A percentile compares a stretch with the other conserved stretches of the same genome.
Conservation (phyloP, 1,140 invertebrate genomes). For the Asbolus verrucosus region DNA sequence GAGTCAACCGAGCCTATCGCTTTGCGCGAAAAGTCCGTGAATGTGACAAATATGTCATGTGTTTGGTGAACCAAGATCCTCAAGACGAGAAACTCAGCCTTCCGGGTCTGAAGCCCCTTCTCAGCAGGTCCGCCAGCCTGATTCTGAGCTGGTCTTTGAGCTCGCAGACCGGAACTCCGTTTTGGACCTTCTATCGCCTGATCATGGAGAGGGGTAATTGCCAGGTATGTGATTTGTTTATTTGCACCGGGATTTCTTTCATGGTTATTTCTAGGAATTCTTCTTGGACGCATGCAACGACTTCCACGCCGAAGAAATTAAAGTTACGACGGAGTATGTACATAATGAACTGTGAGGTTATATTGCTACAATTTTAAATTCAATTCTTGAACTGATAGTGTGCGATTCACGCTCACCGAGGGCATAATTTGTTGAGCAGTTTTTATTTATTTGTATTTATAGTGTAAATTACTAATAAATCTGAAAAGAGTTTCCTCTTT, state of each 20-base stretch:
- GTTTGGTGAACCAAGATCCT: slow-evolving; percentile 76
- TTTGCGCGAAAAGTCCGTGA: slow-evolving; percentile 76
- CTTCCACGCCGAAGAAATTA: slow-evolving; percentile 83
- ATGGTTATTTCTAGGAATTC: slow-evolving; percentile 70
- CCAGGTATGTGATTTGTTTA: slow-evolving; percentile 62
- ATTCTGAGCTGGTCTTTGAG: slow-evolving; percentile 77
- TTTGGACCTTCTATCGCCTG: slow-evolving; percentile 70
- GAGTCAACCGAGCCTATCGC: slow-evolving; percentile 81
- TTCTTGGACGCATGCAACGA: slow-evolving; percentile 79
- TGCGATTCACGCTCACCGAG: slow-evolving; percentile 10
- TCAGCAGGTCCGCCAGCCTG: slow-evolving; percentile 80
- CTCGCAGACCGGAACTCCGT: slow-evolving; percentile 68
- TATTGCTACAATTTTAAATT: background rate
- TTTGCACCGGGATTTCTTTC: slow-evolving; percentile 36
- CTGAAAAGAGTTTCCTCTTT: no score
- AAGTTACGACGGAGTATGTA: slow-evolving; percentile 82
- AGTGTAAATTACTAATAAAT: slow-evolving; percentile 22
- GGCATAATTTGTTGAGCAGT: slow-evolving; percentile 16
- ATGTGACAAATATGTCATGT: slow-evolving; percentile 82
- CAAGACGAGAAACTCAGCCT: slow-evolving; percentile 67
- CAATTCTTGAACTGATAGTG: slow-evolving; percentile 11
- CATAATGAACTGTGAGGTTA: slow-evolving; percentile 77
- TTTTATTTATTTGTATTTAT: slow-evolving; percentile 36
- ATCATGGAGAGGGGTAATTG: slow-evolving; percentile 69
- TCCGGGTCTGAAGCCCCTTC: slow-evolving; percentile 72